These are phyloP conservation scores for Metacarcinus magister DNA, from an alignment of 2,888 invertebrate species.

Conservation along the genomic window DNA sequence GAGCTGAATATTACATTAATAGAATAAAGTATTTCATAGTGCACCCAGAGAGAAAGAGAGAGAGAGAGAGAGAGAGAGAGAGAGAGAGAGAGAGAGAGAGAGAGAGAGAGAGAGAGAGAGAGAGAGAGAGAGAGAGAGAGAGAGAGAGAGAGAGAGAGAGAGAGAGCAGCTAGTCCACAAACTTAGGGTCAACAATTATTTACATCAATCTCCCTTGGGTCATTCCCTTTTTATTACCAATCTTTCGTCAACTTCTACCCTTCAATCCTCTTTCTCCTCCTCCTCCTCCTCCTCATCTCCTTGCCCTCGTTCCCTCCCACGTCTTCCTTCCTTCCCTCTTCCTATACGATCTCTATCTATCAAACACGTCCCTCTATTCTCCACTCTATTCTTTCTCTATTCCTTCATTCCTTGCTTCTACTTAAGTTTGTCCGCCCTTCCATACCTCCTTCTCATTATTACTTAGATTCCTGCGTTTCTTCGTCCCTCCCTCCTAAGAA, in stretches of 20 bases:
- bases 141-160: too few species aligned
- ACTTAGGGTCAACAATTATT: background rate
- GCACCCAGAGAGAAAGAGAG: too few species aligned
- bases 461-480: background rate
- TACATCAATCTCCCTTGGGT: background rate
- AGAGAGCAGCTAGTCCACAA: too few species aligned
- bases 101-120: too few species aligned
- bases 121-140: too few species aligned
- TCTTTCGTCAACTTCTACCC: constrained; percentile 13
- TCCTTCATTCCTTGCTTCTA: background rate
- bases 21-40: too few species aligned
- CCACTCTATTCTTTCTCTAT: background rate
- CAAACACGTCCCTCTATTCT: background rate
- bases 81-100: too few species aligned
- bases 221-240: background rate
- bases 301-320: background rate
- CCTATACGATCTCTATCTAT: background rate
- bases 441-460: background rate
- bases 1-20: too few species aligned
- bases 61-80: too few species aligned
- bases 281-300: constrained; percentile 5
- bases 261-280: background rate
- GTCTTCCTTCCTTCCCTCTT: background rate
- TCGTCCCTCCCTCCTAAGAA: background rate
- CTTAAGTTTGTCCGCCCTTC: background rate